phyloP scores from a whole-genome alignment of 1,140 invertebrate species.

The Apis cerana region DNA sequence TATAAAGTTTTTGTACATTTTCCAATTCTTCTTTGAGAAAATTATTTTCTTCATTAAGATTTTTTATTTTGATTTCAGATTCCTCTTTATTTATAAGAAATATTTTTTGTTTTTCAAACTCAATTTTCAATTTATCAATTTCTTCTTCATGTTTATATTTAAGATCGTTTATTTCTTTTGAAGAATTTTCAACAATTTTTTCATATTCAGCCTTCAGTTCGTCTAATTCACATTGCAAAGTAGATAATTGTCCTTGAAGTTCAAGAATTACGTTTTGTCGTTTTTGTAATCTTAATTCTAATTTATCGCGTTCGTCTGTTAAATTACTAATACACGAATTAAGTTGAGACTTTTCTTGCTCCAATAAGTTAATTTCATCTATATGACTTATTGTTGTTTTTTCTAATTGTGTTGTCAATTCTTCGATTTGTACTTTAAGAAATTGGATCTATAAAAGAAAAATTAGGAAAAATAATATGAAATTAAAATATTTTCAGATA shows the following conservation, averaged over 20 bases:
- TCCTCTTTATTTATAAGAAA: slow-evolving; percentile 63
- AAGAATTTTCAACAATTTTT: slow-evolving; percentile 52
- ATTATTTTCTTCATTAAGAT: slow-evolving; percentile 58
- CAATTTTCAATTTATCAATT: slow-evolving; percentile 54
- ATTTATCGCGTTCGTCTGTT: slow-evolving; percentile 13
- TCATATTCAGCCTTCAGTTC: slow-evolving; percentile 65
- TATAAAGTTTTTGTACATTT: slow-evolving; percentile 64
- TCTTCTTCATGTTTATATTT: slow-evolving; percentile 56
- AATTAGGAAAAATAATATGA: slow-evolving; percentile 32
- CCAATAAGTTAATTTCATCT: slow-evolving; percentile 47
- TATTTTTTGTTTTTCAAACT: slow-evolving; percentile 66
- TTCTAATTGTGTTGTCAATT: slow-evolving; percentile 44
- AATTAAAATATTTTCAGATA: neutral
- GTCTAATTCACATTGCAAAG: slow-evolving; percentile 63
- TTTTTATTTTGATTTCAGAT: slow-evolving; percentile 57
- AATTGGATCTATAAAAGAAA: slow-evolving; percentile 28
- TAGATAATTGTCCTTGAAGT: slow-evolving; percentile 62
- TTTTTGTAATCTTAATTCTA: slow-evolving; percentile 38
- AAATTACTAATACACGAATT: slow-evolving; percentile 41
- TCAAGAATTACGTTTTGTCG: slow-evolving; percentile 62
- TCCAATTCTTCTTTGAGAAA: slow-evolving; percentile 65
- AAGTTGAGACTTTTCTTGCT: slow-evolving; percentile 54
- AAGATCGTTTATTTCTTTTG: slow-evolving; percentile 51
- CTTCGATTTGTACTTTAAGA: slow-evolving; percentile 36
- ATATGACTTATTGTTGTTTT: slow-evolving; percentile 10